These are phyloP conservation scores for Zeus faber DNA, from an alignment of 2,113 vertebrate species.

Conservation along the genomic window DNA sequence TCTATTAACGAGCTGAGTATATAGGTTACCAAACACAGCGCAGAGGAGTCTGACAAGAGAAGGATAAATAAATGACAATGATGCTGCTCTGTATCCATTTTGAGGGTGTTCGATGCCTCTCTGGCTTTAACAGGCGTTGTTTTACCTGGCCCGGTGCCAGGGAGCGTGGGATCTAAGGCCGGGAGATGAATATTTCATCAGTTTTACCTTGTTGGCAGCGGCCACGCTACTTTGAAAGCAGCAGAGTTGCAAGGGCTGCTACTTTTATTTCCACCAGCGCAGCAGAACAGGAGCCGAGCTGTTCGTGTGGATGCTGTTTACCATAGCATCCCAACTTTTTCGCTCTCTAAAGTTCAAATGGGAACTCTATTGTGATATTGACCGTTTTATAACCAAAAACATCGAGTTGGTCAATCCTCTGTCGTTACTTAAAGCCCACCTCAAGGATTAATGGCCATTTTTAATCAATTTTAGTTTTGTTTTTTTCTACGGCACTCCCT, in stretches of 20 bases:
- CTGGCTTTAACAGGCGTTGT: background rate
- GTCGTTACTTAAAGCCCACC: too few relatives aligned
- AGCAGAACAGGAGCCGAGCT: background rate
- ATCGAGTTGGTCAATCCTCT: too few relatives aligned
- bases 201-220: background rate
- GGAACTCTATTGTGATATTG: too few relatives aligned
- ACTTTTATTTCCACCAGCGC: background rate
- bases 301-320: background rate
- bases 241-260: background rate
- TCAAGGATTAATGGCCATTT: too few relatives aligned
- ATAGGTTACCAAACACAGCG: too few relatives aligned
- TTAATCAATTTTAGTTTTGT: too few relatives aligned
- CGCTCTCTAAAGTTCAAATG: too few relatives aligned
- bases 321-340: too few relatives aligned
- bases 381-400: too few relatives aligned
- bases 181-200: background rate
- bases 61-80: background rate
- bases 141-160: background rate
- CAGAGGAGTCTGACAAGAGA: too few relatives aligned
- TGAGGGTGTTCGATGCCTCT: background rate
- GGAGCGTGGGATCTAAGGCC: background rate
- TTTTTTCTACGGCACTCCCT: too few relatives aligned
- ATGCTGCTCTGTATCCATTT: background rate
- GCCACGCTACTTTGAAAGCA: background rate
- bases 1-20: too few relatives aligned